A percentile compares a stretch with the other conserved stretches of the same genome.
Conservation (phyloP, 2,888 invertebrate genomes). For the Sepioteuthis lessoniana region DNA sequence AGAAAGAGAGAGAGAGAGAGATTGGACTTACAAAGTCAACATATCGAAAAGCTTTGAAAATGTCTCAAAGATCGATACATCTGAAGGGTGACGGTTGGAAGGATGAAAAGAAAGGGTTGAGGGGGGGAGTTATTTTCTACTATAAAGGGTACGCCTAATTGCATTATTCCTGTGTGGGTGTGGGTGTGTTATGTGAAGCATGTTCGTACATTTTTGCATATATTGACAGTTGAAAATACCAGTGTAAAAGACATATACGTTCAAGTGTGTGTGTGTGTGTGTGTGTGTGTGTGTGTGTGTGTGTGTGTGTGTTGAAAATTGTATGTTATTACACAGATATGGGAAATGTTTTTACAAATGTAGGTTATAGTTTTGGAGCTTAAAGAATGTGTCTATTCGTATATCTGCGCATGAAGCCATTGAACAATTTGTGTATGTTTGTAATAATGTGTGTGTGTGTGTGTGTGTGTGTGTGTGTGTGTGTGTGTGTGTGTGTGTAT, state of each 20-base stretch:
- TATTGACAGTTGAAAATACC: neutral
- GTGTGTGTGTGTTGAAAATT: too few relatives aligned
- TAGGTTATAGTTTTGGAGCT: too few relatives aligned
- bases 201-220: neutral
- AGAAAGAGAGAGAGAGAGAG: neutral
- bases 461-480: too few relatives aligned
- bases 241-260: neutral
- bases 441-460: too few relatives aligned
- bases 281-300: too few relatives aligned
- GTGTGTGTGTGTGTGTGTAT: too few relatives aligned
- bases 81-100: neutral
- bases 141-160: neutral
- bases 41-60: neutral
- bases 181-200: neutral
- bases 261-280: neutral
- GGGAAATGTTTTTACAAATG: too few relatives aligned
- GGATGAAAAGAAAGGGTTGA: neutral
- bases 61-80: constrained; percentile 33
- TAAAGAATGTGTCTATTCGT: neutral
- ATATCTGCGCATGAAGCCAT: neutral
- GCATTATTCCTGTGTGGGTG: neutral
- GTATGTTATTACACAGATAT: too few relatives aligned
- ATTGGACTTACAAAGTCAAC: neutral
- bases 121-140: neutral
- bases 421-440: too few relatives aligned